A percentile compares a stretch with the other conserved stretches of the same genome.
These are phyloP conservation scores for Ctenoplectra terminalis DNA, from an alignment of 1,140 invertebrate genomes.

Conservation along the genomic window DNA sequence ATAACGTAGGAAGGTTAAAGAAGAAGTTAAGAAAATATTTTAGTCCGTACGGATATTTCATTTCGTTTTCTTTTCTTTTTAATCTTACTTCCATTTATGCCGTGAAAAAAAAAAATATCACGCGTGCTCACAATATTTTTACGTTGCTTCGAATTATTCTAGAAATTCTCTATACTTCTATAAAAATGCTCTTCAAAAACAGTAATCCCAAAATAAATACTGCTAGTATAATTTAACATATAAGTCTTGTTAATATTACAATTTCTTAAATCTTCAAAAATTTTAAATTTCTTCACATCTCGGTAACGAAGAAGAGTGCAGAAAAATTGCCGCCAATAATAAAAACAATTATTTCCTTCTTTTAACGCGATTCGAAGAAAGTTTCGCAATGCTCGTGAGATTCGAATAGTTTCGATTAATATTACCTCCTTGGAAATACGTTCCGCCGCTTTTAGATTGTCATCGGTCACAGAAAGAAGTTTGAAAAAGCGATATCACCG, in stretches of 20 bases:
- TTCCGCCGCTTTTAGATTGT: neutral
- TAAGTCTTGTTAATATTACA: slow-evolving; percentile 17
- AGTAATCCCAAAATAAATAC: neutral
- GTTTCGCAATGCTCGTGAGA: neutral
- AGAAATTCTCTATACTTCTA: neutral
- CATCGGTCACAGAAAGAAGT: neutral
- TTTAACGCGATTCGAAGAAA: neutral
- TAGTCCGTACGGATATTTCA: neutral
- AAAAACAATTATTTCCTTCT: neutral
- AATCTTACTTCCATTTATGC: too few relatives aligned
- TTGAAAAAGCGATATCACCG: neutral
- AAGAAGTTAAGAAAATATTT: neutral
- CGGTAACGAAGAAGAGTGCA: too few relatives aligned
- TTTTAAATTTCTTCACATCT: neutral
- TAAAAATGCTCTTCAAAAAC: neutral
- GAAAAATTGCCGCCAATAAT: neutral
- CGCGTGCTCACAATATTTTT: neutral
- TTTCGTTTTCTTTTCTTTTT: neutral
- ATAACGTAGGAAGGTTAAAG: neutral
- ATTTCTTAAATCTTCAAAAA: neutral
- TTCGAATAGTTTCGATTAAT: neutral
- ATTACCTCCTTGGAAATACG: neutral
- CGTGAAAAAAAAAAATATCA: neutral
- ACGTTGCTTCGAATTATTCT: neutral
- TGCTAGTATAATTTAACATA: too few relatives aligned